These are phyloP conservation scores for Synchiropus splendidus DNA, from an alignment of 2,113 vertebrate species.

Conservation along the genomic window DNA sequence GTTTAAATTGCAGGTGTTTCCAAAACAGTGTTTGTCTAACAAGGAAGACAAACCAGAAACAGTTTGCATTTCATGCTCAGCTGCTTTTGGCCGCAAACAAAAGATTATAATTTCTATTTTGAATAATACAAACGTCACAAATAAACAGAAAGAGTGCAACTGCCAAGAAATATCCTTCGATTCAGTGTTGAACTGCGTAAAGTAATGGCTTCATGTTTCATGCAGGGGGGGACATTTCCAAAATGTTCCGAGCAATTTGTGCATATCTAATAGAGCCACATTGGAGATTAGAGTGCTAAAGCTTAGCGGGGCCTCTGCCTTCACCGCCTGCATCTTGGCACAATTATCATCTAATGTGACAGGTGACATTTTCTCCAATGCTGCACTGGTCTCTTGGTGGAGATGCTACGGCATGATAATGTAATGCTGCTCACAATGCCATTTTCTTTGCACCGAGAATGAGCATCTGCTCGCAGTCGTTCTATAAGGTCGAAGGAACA, in stretches of 20 bases:
- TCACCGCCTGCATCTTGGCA: constrained; percentile 18
- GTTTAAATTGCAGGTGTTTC: no score
- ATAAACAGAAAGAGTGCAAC: no score
- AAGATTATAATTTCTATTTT: no score
- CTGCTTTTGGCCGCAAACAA: no score
- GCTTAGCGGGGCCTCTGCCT: constrained; percentile 24
- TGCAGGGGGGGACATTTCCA: constrained; percentile 13
- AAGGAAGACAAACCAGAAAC: no score
- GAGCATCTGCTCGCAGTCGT: not conserved
- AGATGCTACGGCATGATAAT: constrained; percentile 34
- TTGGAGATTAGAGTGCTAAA: constrained; percentile 28
- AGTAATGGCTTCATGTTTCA: constrained; percentile 9
- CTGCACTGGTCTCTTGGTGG: constrained; percentile 20
- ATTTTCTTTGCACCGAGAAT: constrained; percentile 20
- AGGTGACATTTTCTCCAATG: constrained; percentile 47
- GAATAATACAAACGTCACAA: no score
- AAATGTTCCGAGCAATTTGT: constrained; percentile 15
- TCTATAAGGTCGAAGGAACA: no score
- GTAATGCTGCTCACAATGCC: constrained; percentile 16
- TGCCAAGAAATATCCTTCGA: constrained; percentile 1
- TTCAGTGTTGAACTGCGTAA: not conserved
- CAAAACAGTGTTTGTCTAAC: no score
- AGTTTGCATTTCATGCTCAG: no score
- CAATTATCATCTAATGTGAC: constrained; percentile 53
- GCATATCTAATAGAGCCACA: constrained; percentile 19